These are phyloP conservation scores for Megaptera novaeangliae DNA, from an alignment of 2,113 vertebrate genomes.

Conservation along the genomic window DNA sequence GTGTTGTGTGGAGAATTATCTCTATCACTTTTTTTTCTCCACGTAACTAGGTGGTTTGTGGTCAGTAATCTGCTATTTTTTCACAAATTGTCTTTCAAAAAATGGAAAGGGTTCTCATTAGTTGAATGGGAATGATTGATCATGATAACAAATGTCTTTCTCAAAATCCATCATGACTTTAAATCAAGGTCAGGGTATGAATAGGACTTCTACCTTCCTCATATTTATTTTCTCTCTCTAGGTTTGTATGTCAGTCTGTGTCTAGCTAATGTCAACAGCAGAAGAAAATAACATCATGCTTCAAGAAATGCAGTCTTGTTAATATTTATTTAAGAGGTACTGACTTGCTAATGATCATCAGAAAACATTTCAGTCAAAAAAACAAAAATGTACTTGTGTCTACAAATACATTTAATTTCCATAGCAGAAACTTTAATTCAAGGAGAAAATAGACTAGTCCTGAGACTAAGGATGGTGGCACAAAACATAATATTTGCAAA, in stretches of 20 bases:
- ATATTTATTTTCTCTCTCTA: background rate
- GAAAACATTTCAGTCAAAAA: background rate
- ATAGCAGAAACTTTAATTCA: background rate
- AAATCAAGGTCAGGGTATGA: slow-evolving; percentile 24
- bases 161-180: slow-evolving; percentile 20
- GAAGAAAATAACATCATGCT: background rate
- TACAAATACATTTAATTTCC: background rate
- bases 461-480: background rate
- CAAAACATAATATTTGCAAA: background rate
- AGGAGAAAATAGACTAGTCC: background rate
- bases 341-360: background rate
- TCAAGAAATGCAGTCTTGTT: background rate
- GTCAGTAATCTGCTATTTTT: slow-evolving; percentile 9
- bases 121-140: background rate
- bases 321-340: background rate
- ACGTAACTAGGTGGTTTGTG: background rate
- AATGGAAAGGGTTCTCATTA: slow-evolving; percentile 20
- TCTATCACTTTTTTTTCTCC: background rate
- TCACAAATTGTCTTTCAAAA: slow-evolving; percentile 34
- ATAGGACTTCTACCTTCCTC: background rate
- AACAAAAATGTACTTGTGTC: background rate
- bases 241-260: background rate
- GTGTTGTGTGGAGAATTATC: slow-evolving; percentile 26
- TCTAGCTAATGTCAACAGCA: background rate
- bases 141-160: slow-evolving; percentile 28